Conservation (phyloP, 1,140 invertebrate species). For the Reticulitermes speratus region DNA sequence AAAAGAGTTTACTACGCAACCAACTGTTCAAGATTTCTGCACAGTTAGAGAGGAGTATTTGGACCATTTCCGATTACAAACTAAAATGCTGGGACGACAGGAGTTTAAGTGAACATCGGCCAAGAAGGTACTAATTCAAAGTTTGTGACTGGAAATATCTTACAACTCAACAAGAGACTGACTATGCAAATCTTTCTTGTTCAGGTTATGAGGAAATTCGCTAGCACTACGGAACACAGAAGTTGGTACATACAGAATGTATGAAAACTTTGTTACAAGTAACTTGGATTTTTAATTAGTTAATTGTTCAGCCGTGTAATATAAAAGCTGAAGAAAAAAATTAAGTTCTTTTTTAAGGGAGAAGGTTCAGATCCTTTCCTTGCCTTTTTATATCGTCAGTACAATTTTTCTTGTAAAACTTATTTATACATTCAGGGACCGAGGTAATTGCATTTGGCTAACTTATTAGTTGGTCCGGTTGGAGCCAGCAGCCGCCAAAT, state of each 20-base stretch:
- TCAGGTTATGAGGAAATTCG: not conserved
- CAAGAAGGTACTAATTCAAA: not conserved
- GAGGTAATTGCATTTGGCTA: constrained; percentile 15
- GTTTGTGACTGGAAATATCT: not conserved
- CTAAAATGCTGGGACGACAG: not conserved
- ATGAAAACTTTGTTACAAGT: not conserved
- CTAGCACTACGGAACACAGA: not conserved
- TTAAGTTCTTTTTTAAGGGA: not conserved
- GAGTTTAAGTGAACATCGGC: not conserved
- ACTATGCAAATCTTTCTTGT: not conserved
- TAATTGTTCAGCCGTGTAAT: constrained; percentile 8
- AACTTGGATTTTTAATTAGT: constrained; percentile 16
- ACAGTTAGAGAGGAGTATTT: not conserved
- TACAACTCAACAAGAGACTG: not conserved
- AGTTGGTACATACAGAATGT: not conserved
- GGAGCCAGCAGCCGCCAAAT: constrained; percentile 7
- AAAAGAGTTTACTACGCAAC: too few species aligned
- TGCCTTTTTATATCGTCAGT: not conserved
- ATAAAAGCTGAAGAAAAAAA: not conserved
- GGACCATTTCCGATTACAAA: not conserved
- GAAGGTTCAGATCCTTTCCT: not conserved
- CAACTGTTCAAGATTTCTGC: too few species aligned
- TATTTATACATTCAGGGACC: constrained; percentile 4
- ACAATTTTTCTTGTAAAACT: constrained; percentile 6
- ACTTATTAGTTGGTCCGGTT: constrained; percentile 2